Evolutionary conservation across 2,888 invertebrate species (phyloP).

Genomic region (Acleris cristana): DNA sequence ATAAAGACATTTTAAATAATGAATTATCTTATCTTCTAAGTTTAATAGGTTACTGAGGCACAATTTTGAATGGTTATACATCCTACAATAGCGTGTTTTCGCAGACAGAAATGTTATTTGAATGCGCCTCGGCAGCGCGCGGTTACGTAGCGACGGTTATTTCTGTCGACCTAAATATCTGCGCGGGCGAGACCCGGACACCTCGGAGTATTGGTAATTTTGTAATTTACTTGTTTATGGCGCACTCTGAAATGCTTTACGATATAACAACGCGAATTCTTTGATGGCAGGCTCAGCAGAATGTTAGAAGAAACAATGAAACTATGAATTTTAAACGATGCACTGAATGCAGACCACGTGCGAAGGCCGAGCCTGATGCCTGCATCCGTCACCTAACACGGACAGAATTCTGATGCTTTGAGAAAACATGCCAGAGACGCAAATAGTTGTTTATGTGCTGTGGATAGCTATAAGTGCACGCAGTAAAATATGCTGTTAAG

Average conservation of each 20-base stretch:
- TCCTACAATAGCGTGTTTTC: conserved; percentile 19
- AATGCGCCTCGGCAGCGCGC: conserved; percentile 41
- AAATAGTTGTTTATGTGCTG: background rate
- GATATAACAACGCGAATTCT: conserved; percentile 38
- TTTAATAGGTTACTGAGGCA: conserved; percentile 33
- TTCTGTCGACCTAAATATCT: conserved; percentile 81
- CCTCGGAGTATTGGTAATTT: conserved; percentile 48
- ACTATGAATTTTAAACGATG: conserved; percentile 51
- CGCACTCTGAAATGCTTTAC: conserved; percentile 42
- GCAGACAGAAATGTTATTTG: conserved; percentile 31
- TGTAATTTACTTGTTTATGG: conserved; percentile 56
- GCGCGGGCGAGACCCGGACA: conserved; percentile 54
- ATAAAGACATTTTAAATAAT: conserved; percentile 17
- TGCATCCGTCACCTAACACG: conserved; percentile 48
- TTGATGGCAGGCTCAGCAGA: conserved; percentile 41
- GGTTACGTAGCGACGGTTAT: conserved; percentile 67
- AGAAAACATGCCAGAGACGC: conserved; percentile 55
- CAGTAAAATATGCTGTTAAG: too few species aligned
- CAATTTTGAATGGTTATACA: conserved; percentile 2
- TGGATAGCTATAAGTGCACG: too few species aligned
- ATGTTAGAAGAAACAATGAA: conserved; percentile 19
- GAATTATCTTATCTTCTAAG: conserved; percentile 26
- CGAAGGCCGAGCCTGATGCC: conserved; percentile 61
- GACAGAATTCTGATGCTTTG: conserved; percentile 62
- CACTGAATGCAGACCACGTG: conserved; percentile 66